A percentile compares a stretch with the other conserved stretches of the same genome.
Evolutionary conservation across 2,888 invertebrate genomes (phyloP).

Genomic region (Parapristionchus giblindavisi): DNA sequence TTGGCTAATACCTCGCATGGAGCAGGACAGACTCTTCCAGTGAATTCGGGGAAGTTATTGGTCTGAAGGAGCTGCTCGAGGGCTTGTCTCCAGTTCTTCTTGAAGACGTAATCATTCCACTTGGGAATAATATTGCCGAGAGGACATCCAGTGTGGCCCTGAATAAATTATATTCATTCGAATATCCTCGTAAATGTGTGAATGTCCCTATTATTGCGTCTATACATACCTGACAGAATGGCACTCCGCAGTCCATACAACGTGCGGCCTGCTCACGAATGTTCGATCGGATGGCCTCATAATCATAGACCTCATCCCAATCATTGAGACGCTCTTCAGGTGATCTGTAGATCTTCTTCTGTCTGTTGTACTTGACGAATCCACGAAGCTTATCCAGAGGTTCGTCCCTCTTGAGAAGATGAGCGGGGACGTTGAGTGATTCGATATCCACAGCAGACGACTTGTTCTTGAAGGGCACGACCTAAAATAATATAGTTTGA

Average conservation of each 20-base stretch:
- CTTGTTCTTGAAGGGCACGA: constrained; percentile 32
- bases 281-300: constrained; percentile 82
- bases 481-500: not conserved
- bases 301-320: constrained; percentile 87
- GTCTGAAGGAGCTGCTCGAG: constrained; percentile 91
- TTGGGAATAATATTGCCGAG: constrained; percentile 98
- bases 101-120: constrained; percentile 96
- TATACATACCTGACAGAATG: constrained; percentile 82
- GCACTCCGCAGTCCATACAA: constrained; percentile 99
- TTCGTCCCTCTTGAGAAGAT: constrained; percentile 57
- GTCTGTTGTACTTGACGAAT: constrained; percentile 94
- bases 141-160: constrained; percentile 92
- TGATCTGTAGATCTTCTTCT: constrained; percentile 85
- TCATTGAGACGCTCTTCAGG: constrained; percentile 86
- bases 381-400: constrained; percentile 74
- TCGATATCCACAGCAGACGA: constrained; percentile 64
- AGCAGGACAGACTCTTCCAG: constrained; percentile 83
- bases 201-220: not conserved
- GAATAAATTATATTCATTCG: constrained; percentile 68
- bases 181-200: constrained; percentile 22
- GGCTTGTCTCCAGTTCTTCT: constrained; percentile 85
- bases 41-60: constrained; percentile 87
- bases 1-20: constrained; percentile 89
- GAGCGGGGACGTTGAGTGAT: constrained; percentile 53
- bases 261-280: constrained; percentile 88